Evolutionary conservation across 2,888 invertebrate genomes (phyloP), one percentile per base, ranked within the genome.

Genomic region (Lasius platythorax): DNA sequence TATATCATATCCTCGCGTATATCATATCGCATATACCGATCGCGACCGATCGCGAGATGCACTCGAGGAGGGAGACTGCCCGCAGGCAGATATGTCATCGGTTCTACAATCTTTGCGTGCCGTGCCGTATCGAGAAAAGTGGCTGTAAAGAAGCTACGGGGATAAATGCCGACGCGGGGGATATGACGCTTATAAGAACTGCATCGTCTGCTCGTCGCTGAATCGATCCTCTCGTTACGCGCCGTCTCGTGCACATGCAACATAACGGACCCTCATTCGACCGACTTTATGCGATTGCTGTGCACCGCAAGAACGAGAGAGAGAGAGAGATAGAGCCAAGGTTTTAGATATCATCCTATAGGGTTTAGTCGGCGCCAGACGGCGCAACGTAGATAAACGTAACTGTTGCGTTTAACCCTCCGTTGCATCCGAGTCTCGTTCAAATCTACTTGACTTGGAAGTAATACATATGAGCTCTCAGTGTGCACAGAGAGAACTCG

Each of bases 151-250:
- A 61, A 72, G 6, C 33, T 11, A 61, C 23, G 72, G 2, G 33
- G 72, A 72, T 61, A 72, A 61, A 79, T 81, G 37, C 37, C 33
- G 28, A 6, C 28, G 53, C 33, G 46, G 43, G 30, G 11, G 2
- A 53, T 53, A 53, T 37, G 37, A 37, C 37, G 72, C 46, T 81
- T 68, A 53, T 8, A 78, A 78, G 61, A 81, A 81, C 18, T 50
- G 61, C 79, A 79, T 40, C 58, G 78, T 70, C 61, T 70, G 70
- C 78, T 68, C 58, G 33, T 70, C 58, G n/a, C 72, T 70, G n/a
- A 61, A 72, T 79, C 58, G 58, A 70, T 70, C 23, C 12, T n/a
- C 33, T 72, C 79, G 72, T 72, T 72, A 61, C 46, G 30, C 43
- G 76, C 23, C 53, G 53, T 30, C 23, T 72, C 72, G 43, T 72